Percentiles rank a stretch among this genome's conserved stretches.
Conservation (phyloP, 2,113 vertebrate genomes). For the Tychaedon coryphoeus region DNA sequence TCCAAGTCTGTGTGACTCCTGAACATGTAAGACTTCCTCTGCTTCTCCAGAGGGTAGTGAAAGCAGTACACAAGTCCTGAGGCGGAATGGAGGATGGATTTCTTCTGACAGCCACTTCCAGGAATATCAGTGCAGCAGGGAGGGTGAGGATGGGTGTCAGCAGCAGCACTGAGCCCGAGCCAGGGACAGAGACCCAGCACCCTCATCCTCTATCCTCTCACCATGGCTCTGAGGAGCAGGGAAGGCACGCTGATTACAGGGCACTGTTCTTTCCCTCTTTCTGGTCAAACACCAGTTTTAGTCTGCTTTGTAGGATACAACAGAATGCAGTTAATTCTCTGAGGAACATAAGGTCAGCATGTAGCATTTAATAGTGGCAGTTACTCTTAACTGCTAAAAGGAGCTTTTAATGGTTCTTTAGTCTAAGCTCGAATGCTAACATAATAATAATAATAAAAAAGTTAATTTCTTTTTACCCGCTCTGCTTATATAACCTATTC, state of each 20-base stretch:
- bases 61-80: not conserved
- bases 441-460: not conserved
- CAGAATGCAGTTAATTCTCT: not conserved
- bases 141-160: not conserved
- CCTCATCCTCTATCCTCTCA: not conserved
- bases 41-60: not conserved
- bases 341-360: not conserved
- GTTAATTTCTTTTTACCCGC: not conserved
- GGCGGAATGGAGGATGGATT: not conserved
- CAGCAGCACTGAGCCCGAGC: not conserved
- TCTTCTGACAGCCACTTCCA: not conserved
- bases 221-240: not conserved
- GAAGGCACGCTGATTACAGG: fast-evolving
- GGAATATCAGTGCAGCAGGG: not conserved
- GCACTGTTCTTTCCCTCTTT: not conserved
- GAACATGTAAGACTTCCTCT: not conserved
- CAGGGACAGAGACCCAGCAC: not conserved
- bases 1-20: not conserved
- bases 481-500: not conserved
- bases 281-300: not conserved
- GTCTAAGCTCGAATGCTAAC: not conserved
- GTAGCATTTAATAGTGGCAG: not conserved
- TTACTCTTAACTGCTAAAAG: not conserved
- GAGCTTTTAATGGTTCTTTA: not conserved
- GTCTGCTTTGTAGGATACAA: not conserved